Conservation (phyloP, 2,797 vertebrate species). For the Anolis apletophallus region DNA sequence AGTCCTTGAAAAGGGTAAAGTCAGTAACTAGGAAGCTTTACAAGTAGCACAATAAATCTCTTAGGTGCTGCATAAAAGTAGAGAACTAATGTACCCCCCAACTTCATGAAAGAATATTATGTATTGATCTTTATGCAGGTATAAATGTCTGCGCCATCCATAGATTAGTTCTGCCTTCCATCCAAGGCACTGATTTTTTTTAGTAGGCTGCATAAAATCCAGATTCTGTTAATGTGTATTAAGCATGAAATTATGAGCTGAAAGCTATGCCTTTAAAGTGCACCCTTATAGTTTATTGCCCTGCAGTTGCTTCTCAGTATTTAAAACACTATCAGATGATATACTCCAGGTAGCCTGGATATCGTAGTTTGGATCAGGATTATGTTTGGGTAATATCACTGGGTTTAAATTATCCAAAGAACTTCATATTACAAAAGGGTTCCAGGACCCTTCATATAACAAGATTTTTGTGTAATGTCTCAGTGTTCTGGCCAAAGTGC, state of each 20-base stretch:
- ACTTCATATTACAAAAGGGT: too few relatives aligned
- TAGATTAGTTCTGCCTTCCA: conserved; percentile 22
- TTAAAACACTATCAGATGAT: conserved; percentile 35
- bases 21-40: conserved; percentile 45
- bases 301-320: conserved; percentile 32
- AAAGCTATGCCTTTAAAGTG: conserved; percentile 42
- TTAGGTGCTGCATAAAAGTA: conserved; percentile 37
- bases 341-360: conserved; percentile 27
- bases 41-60: conserved; percentile 40
- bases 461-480: too few relatives aligned
- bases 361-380: conserved; percentile 21
- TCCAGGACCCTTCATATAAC: too few relatives aligned
- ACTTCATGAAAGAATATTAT: conserved; percentile 34
- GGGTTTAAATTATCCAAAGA: neutral
- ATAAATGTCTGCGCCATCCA: conserved; percentile 28
- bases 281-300: conserved; percentile 33
- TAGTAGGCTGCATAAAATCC: conserved; percentile 40
- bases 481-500: too few relatives aligned
- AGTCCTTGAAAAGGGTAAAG: conserved; percentile 55
- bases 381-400: conserved; percentile 1
- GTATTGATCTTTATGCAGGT: conserved; percentile 44
- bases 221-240: conserved; percentile 39
- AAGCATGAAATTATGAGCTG: conserved; percentile 47
- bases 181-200: conserved; percentile 28
- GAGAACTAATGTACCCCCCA: conserved; percentile 40